Base-by-base conservation (phyloP, 1,140 invertebrate genomes). In the Lasioglossum albipes region DNA sequence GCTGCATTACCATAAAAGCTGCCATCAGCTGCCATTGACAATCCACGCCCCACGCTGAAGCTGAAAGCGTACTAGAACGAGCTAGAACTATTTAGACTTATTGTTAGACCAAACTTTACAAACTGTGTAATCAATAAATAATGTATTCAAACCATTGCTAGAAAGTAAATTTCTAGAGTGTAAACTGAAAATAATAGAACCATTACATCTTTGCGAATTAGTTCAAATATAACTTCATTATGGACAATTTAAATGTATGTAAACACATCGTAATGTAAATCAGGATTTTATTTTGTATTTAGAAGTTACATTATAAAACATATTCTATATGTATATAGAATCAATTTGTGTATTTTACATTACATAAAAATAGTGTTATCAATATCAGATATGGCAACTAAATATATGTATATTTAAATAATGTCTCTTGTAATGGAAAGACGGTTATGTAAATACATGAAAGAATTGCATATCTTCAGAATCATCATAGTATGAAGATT, bases 281-380 rank as follows among this genome's bases (percentile, higher is more conserved):
- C 9, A 9, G 2, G 10, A 2, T 36, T 76, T 69, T 64, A 62
- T 77, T 27, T 57, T 16, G 27, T 2, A n/a, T 54, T 7, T 45
- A 57, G 16, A 41, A 52, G 6, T 65, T 49, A 52, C 5, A 70
- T 62, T 62, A 16, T 61, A 77, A 62, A 65, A 52, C 45, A 41
- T 61, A 71, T 75, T 62, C 52, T 36, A 61, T 42, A 45, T 68
- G 12, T 45, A 59, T 20, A 59, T 61, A 49, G 10, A 66, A 0
- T 27, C 22, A 66, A 22, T 41, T 27, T 36, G 45, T 45, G 36
- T 42, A 61, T 59, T 22, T 69, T 16, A 20, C 49, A 62, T 52
- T 67, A 20, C 52, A 74, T 75, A 79, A 22, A 79, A 59, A 66
- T 74, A 52, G 6, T 49, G 12, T 45, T 64, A 66, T 22, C 0